These are phyloP conservation scores for Nephrotoma flavescens DNA, from an alignment of 2,888 invertebrate species.

Conservation along the genomic window DNA sequence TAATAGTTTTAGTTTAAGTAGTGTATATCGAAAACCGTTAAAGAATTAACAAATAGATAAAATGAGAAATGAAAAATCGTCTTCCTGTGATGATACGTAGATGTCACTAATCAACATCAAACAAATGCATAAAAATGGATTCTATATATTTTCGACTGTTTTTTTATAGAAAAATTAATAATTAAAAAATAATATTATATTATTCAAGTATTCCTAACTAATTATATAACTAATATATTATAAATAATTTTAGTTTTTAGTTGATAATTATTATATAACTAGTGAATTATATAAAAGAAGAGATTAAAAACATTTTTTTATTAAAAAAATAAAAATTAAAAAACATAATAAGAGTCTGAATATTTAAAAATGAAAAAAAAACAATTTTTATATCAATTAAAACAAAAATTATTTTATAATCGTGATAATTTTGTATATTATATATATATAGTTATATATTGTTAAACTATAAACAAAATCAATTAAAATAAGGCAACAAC, in stretches of 20 bases:
- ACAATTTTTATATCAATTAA: background rate
- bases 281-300: background rate
- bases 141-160: background rate
- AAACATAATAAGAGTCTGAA: background rate
- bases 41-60: background rate
- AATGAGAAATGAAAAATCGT: background rate
- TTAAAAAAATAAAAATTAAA: background rate
- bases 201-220: background rate
- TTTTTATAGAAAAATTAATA: background rate
- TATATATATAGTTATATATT: background rate
- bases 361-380: background rate
- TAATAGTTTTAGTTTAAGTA: constrained; percentile 15
- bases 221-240: background rate
- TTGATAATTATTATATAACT: background rate
- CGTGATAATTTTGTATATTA: background rate
- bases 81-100: background rate
- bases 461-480: background rate
- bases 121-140: background rate
- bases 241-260: background rate
- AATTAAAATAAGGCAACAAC: background rate
- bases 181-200: background rate
- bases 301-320: background rate
- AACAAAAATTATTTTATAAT: background rate
- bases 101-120: background rate
- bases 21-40: background rate